These are phyloP conservation scores for Sminthurides aquaticus DNA, from an alignment of 2,888 invertebrate genomes.

Conservation along the genomic window DNA sequence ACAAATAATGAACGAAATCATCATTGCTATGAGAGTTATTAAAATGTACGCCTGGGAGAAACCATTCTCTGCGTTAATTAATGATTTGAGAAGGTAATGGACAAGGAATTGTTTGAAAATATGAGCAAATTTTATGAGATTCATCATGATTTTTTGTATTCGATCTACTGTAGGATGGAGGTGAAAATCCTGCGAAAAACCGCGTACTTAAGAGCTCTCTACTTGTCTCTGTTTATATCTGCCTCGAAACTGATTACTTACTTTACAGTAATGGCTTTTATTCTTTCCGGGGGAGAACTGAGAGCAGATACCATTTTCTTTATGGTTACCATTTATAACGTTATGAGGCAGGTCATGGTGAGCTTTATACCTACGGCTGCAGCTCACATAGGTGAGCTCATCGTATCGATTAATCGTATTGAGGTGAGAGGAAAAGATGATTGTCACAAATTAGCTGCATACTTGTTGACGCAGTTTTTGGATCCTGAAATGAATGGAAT, in stretches of 20 bases:
- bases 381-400: conserved; percentile 69
- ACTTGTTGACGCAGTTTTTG: background rate
- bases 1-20: conserved; percentile 88
- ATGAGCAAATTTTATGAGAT: background rate
- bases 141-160: background rate
- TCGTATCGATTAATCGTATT: conserved; percentile 66
- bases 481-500: background rate
- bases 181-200: conserved; percentile 58
- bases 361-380: conserved; percentile 81
- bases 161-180: conserved; percentile 54
- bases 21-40: conserved; percentile 86
- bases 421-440: conserved; percentile 49
- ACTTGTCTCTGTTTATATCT: conserved; percentile 58
- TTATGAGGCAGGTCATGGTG: conserved; percentile 74
- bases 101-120: background rate
- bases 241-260: conserved; percentile 77
- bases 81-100: conserved; percentile 14
- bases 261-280: conserved; percentile 67
- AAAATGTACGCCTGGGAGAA: conserved; percentile 57
- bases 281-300: conserved; percentile 55
- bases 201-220: conserved; percentile 58
- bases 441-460: no score
- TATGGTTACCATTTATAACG: conserved; percentile 81
- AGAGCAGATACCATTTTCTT: conserved; percentile 73
- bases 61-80: conserved; percentile 14